Evolutionary conservation across 1,140 invertebrate genomes (phyloP).

Genomic region (Uloborus diversus): DNA sequence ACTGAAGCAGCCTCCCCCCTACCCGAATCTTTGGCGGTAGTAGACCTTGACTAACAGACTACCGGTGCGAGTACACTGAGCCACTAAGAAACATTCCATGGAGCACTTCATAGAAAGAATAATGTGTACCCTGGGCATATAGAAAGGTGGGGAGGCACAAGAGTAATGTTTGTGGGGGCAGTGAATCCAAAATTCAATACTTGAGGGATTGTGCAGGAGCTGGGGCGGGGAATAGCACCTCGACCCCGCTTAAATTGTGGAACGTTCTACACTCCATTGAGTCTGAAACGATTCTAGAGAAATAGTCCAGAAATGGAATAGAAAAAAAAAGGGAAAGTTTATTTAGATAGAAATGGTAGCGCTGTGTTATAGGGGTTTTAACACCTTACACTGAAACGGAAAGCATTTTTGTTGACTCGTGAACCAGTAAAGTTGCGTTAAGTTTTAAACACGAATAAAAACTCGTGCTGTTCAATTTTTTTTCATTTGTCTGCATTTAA

Average conservation of each 20-base stretch:
- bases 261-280: constrained; percentile 34
- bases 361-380: no score
- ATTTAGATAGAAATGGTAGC: no score
- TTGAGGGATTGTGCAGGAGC: neutral
- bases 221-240: neutral
- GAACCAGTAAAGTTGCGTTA: no score
- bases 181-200: constrained; percentile 48
- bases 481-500: no score
- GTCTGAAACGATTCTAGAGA: constrained; percentile 22
- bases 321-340: no score
- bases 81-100: constrained; percentile 19
- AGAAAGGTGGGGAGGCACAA: constrained; percentile 40
- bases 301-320: no score
- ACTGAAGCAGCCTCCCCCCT: no score
- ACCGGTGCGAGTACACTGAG: neutral
- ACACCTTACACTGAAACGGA: no score
- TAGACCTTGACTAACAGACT: constrained; percentile 47
- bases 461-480: no score
- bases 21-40: no score
- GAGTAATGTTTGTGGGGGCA: constrained; percentile 47
- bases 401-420: no score
- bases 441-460: no score
- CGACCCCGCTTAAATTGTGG: constrained; percentile 16
- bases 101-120: constrained; percentile 50
- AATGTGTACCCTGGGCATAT: constrained; percentile 45